Evolutionary conservation across 2,797 vertebrate species (phyloP).

Genomic region (Morus bassanus): DNA sequence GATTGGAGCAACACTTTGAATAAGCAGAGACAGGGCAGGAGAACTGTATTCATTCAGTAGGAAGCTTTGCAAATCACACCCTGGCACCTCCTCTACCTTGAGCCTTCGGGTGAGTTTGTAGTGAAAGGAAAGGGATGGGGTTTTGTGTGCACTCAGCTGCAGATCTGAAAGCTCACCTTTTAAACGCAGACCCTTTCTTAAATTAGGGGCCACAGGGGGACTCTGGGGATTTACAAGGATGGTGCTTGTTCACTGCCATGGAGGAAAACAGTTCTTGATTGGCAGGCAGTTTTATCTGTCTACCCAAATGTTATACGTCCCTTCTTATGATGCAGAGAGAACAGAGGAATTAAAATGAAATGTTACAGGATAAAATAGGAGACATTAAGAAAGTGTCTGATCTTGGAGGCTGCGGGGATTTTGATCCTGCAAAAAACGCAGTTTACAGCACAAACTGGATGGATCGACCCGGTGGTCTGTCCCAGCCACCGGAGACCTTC

Average conservation of each 20-base stretch:
- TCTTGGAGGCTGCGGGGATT: neutral
- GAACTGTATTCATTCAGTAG: rapidly evolving
- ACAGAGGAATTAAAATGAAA: neutral
- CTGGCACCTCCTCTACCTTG: neutral
- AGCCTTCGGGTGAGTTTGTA: neutral
- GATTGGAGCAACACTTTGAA: neutral
- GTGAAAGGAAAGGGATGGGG: neutral
- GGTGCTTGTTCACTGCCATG: neutral
- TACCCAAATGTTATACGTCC: neutral
- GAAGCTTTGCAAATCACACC: neutral
- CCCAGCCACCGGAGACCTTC: neutral
- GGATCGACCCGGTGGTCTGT: rapidly evolving
- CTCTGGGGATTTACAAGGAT: neutral
- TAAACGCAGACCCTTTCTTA: neutral
- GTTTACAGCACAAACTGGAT: neutral
- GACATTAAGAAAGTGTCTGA: neutral
- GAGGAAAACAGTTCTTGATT: neutral
- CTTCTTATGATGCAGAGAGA: neutral
- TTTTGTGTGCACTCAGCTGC: neutral
- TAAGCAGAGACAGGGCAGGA: neutral
- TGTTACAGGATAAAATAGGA: neutral
- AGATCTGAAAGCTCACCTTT: neutral
- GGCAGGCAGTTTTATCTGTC: neutral
- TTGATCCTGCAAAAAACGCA: neutral
- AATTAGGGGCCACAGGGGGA: neutral